phyloP scores from a whole-genome alignment of 2,113 vertebrate genomes.

The Rhinichthys klamathensis region DNA sequence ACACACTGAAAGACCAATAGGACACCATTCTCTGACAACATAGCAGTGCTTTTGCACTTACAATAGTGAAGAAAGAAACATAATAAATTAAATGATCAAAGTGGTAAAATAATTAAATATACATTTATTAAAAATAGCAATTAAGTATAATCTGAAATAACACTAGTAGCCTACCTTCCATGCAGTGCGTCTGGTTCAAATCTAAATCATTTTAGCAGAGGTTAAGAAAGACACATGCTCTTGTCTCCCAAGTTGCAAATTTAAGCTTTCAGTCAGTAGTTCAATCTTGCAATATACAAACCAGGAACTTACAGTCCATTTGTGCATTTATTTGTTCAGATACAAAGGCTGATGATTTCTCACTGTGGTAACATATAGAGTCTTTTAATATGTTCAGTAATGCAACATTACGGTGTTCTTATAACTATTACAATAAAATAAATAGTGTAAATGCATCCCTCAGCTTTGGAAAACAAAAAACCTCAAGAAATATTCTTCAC shows the following conservation, averaged over 20 bases:
- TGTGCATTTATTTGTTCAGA: constrained; percentile 22
- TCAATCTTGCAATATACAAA: neutral
- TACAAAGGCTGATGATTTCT: neutral
- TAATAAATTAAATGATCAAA: neutral
- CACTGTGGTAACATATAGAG: neutral
- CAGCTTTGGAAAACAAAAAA: constrained; percentile 8
- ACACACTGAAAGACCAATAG: constrained; percentile 21
- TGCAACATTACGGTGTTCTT: neutral
- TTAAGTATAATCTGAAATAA: constrained; percentile 22
- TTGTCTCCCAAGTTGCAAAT: constrained; percentile 21
- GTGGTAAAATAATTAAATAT: constrained; percentile 1
- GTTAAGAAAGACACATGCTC: constrained; percentile 12
- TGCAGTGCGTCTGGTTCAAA: neutral
- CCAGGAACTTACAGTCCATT: neutral
- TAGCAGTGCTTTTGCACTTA: neutral
- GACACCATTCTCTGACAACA: constrained; percentile 13
- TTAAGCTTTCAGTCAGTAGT: neutral
- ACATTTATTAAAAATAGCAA: constrained; percentile 9
- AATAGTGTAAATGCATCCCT: neutral
- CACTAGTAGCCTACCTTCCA: neutral
- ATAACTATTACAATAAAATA: constrained; percentile 22
- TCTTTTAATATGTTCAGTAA: neutral
- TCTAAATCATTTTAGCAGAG: constrained; percentile 20
- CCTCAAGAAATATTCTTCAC: constrained; percentile 8
- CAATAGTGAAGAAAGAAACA: neutral